Conservation (phyloP, 2,113 vertebrate genomes). For the Rhynchomys soricoides region DNA sequence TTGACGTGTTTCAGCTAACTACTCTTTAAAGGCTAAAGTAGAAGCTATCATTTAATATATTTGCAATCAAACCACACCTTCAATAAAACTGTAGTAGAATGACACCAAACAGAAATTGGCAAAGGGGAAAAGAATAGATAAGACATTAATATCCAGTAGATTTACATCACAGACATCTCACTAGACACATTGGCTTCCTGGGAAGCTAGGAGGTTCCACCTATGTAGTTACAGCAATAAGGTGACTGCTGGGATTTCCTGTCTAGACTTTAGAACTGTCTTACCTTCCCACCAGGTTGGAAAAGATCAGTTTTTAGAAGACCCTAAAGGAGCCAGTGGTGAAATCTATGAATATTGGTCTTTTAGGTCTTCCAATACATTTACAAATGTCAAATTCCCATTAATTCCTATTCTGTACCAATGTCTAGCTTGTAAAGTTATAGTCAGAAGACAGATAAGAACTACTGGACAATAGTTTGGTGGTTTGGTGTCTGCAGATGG, state of each 20-base stretch:
- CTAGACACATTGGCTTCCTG: no score
- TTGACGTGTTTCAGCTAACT: neutral
- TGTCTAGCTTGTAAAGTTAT: neutral
- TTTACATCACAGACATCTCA: neutral
- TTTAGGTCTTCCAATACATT: neutral
- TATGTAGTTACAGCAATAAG: no score
- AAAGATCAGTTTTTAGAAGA: neutral
- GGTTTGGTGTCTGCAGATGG: no score
- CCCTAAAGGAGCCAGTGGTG: neutral
- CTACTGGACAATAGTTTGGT: no score
- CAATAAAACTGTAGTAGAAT: neutral
- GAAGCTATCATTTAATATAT: neutral
- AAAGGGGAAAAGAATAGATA: neutral
- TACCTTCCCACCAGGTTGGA: fast-evolving
- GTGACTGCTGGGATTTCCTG: neutral
- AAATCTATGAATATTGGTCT: neutral
- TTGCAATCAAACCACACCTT: neutral
- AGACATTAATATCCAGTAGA: neutral
- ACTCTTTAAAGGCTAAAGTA: neutral
- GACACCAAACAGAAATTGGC: neutral
- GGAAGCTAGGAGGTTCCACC: neutral
- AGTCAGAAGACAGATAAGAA: neutral
- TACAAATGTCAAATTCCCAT: neutral
- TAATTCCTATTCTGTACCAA: neutral
- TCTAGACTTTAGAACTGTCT: neutral